Conservation (phyloP, 2,888 invertebrate genomes). For the Troglohyphantes excavatus region DNA sequence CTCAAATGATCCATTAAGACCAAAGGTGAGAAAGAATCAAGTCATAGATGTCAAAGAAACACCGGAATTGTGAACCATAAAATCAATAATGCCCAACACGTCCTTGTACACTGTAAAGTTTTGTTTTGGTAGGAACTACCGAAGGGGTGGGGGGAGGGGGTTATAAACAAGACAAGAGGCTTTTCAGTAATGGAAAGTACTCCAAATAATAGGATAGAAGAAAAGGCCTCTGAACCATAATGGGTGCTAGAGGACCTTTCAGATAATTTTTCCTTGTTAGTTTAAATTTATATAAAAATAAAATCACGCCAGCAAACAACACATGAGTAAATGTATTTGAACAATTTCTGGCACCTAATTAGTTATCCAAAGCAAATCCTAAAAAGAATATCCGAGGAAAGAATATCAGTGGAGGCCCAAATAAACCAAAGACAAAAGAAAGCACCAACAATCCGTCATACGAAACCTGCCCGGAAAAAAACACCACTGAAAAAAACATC, state of each 20-base stretch:
- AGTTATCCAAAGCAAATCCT: too few relatives aligned
- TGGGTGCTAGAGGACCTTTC: neutral
- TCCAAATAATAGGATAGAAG: slow-evolving; percentile 5
- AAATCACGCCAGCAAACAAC: too few relatives aligned
- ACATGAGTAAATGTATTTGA: too few relatives aligned
- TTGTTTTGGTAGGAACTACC: neutral
- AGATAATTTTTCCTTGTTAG: too few relatives aligned
- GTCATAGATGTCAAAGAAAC: neutral
- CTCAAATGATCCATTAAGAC: neutral
- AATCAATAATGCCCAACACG: neutral
- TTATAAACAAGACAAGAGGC: slow-evolving; percentile 1
- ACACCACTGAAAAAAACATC: neutral
- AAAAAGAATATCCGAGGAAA: too few relatives aligned
- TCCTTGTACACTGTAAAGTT: neutral
- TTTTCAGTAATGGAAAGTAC: neutral
- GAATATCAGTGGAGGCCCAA: too few relatives aligned
- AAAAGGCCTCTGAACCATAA: neutral
- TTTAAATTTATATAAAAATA: too few relatives aligned
- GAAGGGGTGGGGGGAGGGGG: too few relatives aligned
- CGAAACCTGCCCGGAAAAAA: neutral
- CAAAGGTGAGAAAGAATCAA: neutral
- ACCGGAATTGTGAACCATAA: slow-evolving; percentile 3
- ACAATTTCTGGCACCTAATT: too few relatives aligned
- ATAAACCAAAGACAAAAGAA: too few relatives aligned
- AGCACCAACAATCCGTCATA: too few relatives aligned